Evolutionary conservation across 1,140 invertebrate species (phyloP), one percentile per base, ranked within the genome.

Genomic region (Lethrus apterus): DNA sequence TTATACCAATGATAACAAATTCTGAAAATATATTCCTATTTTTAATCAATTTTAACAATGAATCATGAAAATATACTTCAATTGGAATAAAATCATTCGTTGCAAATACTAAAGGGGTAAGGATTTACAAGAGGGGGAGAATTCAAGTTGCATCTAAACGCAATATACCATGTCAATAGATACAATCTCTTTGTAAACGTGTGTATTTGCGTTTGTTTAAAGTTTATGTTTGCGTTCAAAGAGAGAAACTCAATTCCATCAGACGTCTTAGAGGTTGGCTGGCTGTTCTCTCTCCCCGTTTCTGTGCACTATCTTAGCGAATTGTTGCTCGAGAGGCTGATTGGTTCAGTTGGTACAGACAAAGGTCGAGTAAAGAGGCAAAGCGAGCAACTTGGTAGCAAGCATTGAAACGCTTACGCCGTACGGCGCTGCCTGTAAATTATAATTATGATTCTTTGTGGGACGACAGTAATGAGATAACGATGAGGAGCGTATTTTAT

Each of bases 321-420:
- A 56, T 56, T 56, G 54, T 56, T 53, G 35, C 44, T 30, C 31
- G 45, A 50, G 49, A 54, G 32, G 49, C 46, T 50, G 55, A 56
- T 56, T 56, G 55, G 55, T 56, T 56, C 55, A 50, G 48, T 54
- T 56, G 55, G 41, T 45, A 51, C 19, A 56, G 40, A 56, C 55
- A 54, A 54, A 54, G 46, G 33, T n/a, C 19, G 31, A 24, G 34
- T 40, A 46, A 47, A 49, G 42, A 44, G 26, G 50, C 48, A 48
- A 54, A 48, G 44, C 48, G 35, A 47, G 35, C 46, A 47, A 33
- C 34, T 46, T 46, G 32, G 31, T 38, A 42, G 31, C 34, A 34
- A 9, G 19, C 40, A 11, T 42, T 24, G n/a, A 44, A 30, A 32
- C 10, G 40, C 40, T 17, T 42, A 15, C 35, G 38, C 44, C 44